A percentile compares a stretch with the other conserved stretches of the same genome.
These are phyloP conservation scores for Meda fulgida DNA, from an alignment of 2,797 vertebrate species.

Conservation along the genomic window DNA sequence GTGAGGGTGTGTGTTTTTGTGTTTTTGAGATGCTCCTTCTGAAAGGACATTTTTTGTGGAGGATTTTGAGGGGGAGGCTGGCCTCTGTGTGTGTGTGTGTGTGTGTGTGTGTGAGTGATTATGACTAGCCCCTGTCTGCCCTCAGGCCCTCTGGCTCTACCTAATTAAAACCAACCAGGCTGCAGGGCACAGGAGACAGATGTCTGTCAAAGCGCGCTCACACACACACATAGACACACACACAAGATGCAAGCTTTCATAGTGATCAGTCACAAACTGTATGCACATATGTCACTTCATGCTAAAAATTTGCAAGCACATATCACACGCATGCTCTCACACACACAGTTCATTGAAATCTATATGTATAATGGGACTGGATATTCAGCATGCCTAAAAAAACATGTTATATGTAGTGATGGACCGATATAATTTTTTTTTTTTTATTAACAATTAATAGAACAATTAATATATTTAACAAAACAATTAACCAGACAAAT, in stretches of 20 bases:
- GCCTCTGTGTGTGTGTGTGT: slow-evolving; percentile 66
- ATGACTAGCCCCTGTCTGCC: slow-evolving; percentile 77
- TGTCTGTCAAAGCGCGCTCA: slow-evolving; percentile 78
- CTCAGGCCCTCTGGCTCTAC: slow-evolving; percentile 83
- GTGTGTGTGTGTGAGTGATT: slow-evolving; percentile 73
- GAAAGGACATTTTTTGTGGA: slow-evolving; percentile 77
- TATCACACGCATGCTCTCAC: slow-evolving; percentile 29
- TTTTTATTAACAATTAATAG: background rate
- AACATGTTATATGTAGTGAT: background rate
- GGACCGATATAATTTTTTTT: no score
- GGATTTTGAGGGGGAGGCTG: slow-evolving; percentile 82
- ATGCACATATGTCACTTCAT: slow-evolving; percentile 26
- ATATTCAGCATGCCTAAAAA: slow-evolving; percentile 2
- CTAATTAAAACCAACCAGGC: slow-evolving; percentile 89
- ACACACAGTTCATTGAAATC: background rate
- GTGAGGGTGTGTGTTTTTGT: slow-evolving; percentile 26
- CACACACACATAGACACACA: slow-evolving; percentile 65
- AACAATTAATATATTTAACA: background rate
- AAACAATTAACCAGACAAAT: background rate
- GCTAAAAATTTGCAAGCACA: slow-evolving; percentile 18
- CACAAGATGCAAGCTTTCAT: slow-evolving; percentile 50
- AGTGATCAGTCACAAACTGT: slow-evolving; percentile 49
- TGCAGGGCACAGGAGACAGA: slow-evolving; percentile 87
- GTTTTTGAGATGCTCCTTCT: slow-evolving; percentile 56
- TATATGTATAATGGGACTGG: background rate